Evolutionary conservation across 2,888 invertebrate species (phyloP).

Genomic region (Andrena marginata): DNA sequence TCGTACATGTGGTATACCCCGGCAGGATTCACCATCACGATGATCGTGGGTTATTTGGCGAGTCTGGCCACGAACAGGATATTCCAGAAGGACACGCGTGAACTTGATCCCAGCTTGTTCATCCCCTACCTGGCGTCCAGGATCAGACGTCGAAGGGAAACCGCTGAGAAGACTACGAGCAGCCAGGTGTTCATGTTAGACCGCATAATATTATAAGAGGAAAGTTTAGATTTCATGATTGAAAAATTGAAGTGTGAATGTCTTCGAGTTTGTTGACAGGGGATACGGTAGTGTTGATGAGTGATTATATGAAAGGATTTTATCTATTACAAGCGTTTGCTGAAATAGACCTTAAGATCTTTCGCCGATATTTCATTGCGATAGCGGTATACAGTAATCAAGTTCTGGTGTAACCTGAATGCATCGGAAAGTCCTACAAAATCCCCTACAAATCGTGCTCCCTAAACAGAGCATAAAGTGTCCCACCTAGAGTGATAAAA

Average conservation of each 20-base stretch:
- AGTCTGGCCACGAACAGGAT: conserved; percentile 85
- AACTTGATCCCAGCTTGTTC: conserved; percentile 87
- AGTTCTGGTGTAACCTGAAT: no score
- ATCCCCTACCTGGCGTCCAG: conserved; percentile 86
- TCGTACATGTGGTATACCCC: conserved; percentile 91
- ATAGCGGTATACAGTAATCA: no score
- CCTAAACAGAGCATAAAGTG: no score
- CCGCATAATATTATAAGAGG: conserved; percentile 17
- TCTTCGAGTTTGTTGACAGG: background rate
- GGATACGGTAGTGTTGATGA: background rate
- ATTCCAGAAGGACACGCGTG: conserved; percentile 77
- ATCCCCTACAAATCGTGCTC: no score
- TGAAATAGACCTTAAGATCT: no score
- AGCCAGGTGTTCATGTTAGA: conserved; percentile 79
- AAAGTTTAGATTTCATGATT: background rate
- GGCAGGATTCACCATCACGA: conserved; percentile 86
- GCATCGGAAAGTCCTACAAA: no score
- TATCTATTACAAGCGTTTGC: background rate
- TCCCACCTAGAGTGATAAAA: no score
- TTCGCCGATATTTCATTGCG: no score
- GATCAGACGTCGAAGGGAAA: conserved; percentile 79
- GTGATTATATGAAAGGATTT: background rate
- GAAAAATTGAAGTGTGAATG: background rate
- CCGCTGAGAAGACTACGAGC: conserved; percentile 67
- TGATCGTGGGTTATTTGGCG: conserved; percentile 86